Evolutionary conservation across 2,888 invertebrate genomes (phyloP), one percentile per base, ranked within the genome.

Genomic region (Pegoplata infirma): DNA sequence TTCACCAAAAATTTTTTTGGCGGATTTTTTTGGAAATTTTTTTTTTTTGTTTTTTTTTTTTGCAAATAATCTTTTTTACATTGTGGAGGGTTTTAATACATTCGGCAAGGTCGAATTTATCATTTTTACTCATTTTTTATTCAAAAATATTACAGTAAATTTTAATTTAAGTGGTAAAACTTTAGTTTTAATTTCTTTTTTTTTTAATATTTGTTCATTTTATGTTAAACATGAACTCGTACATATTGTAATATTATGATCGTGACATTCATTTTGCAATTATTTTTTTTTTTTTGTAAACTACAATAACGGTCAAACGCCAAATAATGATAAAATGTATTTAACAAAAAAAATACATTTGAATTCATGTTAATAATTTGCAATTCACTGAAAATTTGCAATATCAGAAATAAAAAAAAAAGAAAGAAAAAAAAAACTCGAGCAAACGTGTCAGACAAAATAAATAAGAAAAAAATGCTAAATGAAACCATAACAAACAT

Each of bases 191-290:
- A 32, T 32, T 40, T 17, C 7, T 19, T 40, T 40, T 17, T 4
- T 19, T 40, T 12, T 21, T 49, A 49, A n/a, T 19, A 21, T 12
- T 5, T 17, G 5, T 21, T 23, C 23, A 23, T 25, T 21, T 16
- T 58, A 40, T 59, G 44, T 36, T 40, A 40, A 40, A 40, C 63
- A 63, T 63, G 63, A 40, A 40, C n/a, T n/a, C 36, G n/a, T n/a
- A 40, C 36, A 36, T 79, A 49, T 58, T 74, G 74, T 51, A 71
- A 79, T 71, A 71, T 75, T 75, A 79, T 79, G 79, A 79, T 79
- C 79, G 79, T 79, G 79, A 79, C 75, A 77, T 75, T 77, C 68
- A 68, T 75, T 71, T 69, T 63, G 64, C 58, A 68, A 71, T 55
- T 28, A 51, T 67, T 28, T 75, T 75, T 63, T n/a, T n/a, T n/a